A percentile compares a stretch with the other conserved stretches of the same genome.
phyloP scores from a whole-genome alignment of 2,888 invertebrate species.

The Catocala sponsa region DNA sequence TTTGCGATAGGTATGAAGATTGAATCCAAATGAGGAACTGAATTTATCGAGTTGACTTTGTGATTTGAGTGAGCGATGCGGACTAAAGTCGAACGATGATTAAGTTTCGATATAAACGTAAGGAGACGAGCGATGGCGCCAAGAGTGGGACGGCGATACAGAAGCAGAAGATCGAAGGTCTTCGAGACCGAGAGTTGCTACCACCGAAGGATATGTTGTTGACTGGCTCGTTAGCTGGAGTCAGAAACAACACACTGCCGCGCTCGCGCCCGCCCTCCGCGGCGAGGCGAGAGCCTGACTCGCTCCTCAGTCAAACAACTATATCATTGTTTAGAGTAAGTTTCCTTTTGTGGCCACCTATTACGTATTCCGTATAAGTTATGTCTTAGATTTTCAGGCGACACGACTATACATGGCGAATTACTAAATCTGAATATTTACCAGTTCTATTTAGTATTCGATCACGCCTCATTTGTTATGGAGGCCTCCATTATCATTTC shows the following conservation, averaged over 20 bases:
- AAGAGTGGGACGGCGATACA: slow-evolving; percentile 76
- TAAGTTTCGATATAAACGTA: slow-evolving; percentile 90
- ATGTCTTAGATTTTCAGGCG: not conserved
- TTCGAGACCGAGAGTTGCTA: slow-evolving; percentile 78
- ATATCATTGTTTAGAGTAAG: slow-evolving; percentile 82
- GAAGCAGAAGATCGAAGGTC: slow-evolving; percentile 83
- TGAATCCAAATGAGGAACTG: slow-evolving; percentile 65
- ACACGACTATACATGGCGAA: not conserved
- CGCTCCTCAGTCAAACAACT: slow-evolving; percentile 74
- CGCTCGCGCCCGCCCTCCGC: slow-evolving; percentile 73
- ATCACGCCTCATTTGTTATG: slow-evolving; percentile 19
- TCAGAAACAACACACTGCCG: slow-evolving; percentile 82
- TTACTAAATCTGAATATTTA: slow-evolving; percentile 10
- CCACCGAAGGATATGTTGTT: slow-evolving; percentile 82
- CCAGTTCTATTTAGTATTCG: slow-evolving; percentile 13
- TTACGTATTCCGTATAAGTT: slow-evolving; percentile 1
- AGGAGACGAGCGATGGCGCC: slow-evolving; percentile 81
- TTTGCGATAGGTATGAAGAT: slow-evolving; percentile 65
- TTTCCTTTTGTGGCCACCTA: slow-evolving; percentile 37
- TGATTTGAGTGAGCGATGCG: slow-evolving; percentile 68
- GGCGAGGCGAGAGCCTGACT: slow-evolving; percentile 65
- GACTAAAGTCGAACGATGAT: slow-evolving; percentile 85
- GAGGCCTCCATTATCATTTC: slow-evolving; percentile 28
- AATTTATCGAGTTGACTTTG: slow-evolving; percentile 56
- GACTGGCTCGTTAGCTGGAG: slow-evolving; percentile 75